A percentile compares a stretch with the other conserved stretches of the same genome.
Conservation (phyloP, 2,888 invertebrate species). For the Megastigmus dorsalis region DNA sequence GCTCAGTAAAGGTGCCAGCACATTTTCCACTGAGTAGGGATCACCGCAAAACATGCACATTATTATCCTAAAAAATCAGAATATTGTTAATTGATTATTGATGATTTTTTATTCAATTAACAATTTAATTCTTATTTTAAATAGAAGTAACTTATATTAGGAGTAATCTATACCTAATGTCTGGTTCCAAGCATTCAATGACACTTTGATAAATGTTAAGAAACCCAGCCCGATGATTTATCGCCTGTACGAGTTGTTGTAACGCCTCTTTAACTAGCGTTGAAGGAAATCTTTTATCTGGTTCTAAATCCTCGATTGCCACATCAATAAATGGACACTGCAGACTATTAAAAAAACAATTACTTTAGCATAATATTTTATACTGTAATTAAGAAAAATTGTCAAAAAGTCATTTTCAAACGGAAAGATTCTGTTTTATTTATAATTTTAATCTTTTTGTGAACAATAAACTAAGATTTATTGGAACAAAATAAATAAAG, state of each 20-base stretch:
- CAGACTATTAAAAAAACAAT: constrained; percentile 76
- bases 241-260: constrained; percentile 84
- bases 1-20: constrained; percentile 89
- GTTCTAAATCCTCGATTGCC: constrained; percentile 76
- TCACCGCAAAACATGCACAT: constrained; percentile 98
- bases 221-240: constrained; percentile 86
- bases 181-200: constrained; percentile 87
- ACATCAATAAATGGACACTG: constrained; percentile 92
- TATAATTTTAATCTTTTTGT: background rate
- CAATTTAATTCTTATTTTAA: constrained; percentile 27
- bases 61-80: constrained; percentile 81
- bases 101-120: background rate
- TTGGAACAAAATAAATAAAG: too few species aligned
- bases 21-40: constrained; percentile 92
- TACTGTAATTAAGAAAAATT: constrained; percentile 16
- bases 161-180: constrained; percentile 82
- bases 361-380: constrained; percentile 22
- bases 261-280: constrained; percentile 83
- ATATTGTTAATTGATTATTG: background rate
- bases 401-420: constrained; percentile 10
- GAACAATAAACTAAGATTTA: background rate
- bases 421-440: background rate
- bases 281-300: constrained; percentile 79
- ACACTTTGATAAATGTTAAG: constrained; percentile 84
- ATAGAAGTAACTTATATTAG: background rate